A percentile compares a stretch with the other conserved stretches of the same genome.
Conservation (phyloP, 2,888 invertebrate genomes). For the Athrips mouffetella region DNA sequence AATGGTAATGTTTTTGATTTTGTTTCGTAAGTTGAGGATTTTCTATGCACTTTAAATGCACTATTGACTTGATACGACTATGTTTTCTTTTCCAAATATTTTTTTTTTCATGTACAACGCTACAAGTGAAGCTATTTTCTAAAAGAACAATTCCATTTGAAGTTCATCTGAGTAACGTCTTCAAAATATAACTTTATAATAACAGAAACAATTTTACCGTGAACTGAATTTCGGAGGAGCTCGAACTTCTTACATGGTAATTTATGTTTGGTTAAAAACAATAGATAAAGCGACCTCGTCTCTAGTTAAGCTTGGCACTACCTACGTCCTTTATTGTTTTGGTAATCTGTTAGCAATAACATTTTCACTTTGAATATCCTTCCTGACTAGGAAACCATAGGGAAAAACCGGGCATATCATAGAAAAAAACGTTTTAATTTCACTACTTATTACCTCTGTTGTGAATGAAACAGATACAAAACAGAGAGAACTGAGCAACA, state of each 20-base stretch:
- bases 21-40: too few relatives aligned
- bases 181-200: neutral
- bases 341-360: neutral
- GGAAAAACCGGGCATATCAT: neutral
- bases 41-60: too few relatives aligned
- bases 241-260: conserved; percentile 1
- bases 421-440: neutral
- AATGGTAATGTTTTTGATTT: too few relatives aligned
- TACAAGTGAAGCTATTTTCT: neutral
- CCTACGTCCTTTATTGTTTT: neutral
- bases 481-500: neutral
- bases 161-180: neutral
- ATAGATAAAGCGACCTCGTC: neutral
- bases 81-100: neutral
- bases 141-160: neutral
- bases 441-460: neutral
- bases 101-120: too few relatives aligned
- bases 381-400: neutral
- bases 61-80: neutral
- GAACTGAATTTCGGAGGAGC: neutral
- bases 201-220: neutral
- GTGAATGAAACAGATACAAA: neutral
- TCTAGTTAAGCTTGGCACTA: neutral
- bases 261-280: conserved; percentile 3
- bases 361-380: conserved; percentile 4